These are phyloP conservation scores for Vultur gryphus DNA, from an alignment of 2,797 vertebrate genomes.

Conservation along the genomic window DNA sequence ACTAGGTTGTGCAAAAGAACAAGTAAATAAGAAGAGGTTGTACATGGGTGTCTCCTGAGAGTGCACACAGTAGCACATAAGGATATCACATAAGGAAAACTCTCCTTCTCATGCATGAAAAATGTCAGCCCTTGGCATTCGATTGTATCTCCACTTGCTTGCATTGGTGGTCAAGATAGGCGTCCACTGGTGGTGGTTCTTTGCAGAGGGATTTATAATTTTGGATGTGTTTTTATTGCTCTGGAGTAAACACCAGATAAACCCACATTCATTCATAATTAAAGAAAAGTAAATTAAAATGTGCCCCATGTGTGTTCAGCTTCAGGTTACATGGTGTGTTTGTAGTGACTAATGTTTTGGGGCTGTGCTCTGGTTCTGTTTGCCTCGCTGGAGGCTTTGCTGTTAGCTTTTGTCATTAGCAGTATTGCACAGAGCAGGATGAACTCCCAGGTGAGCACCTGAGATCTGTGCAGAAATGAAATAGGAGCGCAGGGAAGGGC, in stretches of 20 bases:
- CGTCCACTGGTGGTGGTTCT: not conserved
- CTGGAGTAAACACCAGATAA: not conserved
- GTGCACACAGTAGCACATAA: not conserved
- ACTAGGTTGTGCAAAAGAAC: not conserved
- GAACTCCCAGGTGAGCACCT: not conserved
- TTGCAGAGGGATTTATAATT: not conserved
- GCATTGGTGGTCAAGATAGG: not conserved
- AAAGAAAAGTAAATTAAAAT: not conserved
- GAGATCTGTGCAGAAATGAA: not conserved
- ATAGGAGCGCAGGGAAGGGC: not conserved
- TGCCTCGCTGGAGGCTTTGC: not conserved
- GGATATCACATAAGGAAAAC: not conserved
- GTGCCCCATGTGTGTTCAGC: not conserved
- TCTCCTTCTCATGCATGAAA: not conserved
- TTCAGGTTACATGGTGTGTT: not conserved
- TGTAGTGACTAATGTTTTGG: not conserved
- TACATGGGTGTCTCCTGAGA: not conserved
- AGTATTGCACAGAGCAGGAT: not conserved
- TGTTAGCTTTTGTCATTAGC: not conserved
- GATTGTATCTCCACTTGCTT: not conserved
- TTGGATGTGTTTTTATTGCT: not conserved
- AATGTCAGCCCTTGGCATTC: not conserved
- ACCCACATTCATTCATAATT: not conserved
- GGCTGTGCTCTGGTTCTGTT: not conserved
- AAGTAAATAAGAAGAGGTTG: not conserved